Percentiles rank a stretch among this genome's conserved stretches.
Evolutionary conservation across 2,888 invertebrate species (phyloP).

Genomic region (Tetropium fuscum): DNA sequence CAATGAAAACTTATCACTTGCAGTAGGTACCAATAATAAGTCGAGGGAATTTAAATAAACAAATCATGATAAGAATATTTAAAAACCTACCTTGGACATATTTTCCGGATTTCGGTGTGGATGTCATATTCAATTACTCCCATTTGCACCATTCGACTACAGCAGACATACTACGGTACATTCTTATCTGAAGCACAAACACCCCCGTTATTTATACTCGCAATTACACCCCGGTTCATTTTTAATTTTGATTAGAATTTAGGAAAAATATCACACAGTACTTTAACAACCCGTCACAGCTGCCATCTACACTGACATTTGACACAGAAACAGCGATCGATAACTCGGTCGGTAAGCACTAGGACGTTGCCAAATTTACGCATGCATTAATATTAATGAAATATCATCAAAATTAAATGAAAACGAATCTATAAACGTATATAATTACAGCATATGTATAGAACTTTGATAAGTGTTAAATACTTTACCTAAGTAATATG

Average conservation of each 20-base stretch:
- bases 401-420: too few species aligned
- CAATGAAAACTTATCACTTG: neutral
- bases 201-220: slow-evolving; percentile 7
- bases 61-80: neutral
- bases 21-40: neutral
- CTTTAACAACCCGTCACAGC: slow-evolving; percentile 35
- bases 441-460: too few species aligned
- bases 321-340: slow-evolving; percentile 43
- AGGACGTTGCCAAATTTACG: slow-evolving; percentile 17
- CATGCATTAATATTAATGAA: slow-evolving; percentile 2
- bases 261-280: slow-evolving; percentile 29
- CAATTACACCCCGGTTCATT: slow-evolving; percentile 21
- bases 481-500: neutral
- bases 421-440: too few species aligned
- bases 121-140: slow-evolving; percentile 64
- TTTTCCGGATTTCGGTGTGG: slow-evolving; percentile 65
- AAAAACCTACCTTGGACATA: slow-evolving; percentile 63
- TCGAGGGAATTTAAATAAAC: neutral
- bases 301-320: slow-evolving; percentile 51
- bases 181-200: slow-evolving; percentile 7
- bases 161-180: slow-evolving; percentile 12
- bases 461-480: too few species aligned
- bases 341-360: slow-evolving; percentile 19
- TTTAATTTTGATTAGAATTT: slow-evolving; percentile 18
- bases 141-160: slow-evolving; percentile 25